A percentile compares a stretch with the other conserved stretches of the same genome.
Conservation (phyloP, 1,140 invertebrate genomes). For the Drosophila truncata region DNA sequence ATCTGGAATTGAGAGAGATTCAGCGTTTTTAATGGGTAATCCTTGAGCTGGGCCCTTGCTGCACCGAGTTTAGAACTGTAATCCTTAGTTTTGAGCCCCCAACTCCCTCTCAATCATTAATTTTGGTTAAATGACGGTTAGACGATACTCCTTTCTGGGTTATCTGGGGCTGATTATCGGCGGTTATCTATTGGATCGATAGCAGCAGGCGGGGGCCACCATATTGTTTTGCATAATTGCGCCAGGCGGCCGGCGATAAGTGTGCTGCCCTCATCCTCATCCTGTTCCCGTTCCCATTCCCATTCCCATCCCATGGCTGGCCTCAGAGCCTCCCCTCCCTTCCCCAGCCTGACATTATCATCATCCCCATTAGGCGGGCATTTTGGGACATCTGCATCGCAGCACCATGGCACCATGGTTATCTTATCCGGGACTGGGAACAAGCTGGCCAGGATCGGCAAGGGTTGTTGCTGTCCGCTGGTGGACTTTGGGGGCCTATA, state of each 20-base stretch:
- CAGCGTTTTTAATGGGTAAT: no score
- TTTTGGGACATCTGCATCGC: slow-evolving; percentile 59
- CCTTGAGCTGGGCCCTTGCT: not conserved
- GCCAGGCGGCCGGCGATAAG: slow-evolving; percentile 55
- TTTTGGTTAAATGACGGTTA: slow-evolving; percentile 12
- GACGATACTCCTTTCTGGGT: slow-evolving; percentile 11
- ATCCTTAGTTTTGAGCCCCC: not conserved
- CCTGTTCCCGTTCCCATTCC: not conserved
- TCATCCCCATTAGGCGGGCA: slow-evolving; percentile 68
- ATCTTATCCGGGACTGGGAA: slow-evolving; percentile 65
- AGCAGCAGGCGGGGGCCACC: slow-evolving; percentile 55
- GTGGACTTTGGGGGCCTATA: slow-evolving; percentile 50
- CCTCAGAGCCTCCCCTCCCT: slow-evolving; percentile 10
- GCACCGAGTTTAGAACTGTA: not conserved
- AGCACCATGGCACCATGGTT: slow-evolving; percentile 51
- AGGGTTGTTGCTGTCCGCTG: slow-evolving; percentile 38
- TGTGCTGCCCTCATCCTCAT: slow-evolving; percentile 28
- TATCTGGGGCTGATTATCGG: slow-evolving; percentile 20
- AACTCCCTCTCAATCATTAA: slow-evolving; percentile 1
- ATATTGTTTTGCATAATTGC: slow-evolving; percentile 80
- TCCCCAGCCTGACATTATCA: slow-evolving; percentile 40
- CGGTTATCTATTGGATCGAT: slow-evolving; percentile 68
- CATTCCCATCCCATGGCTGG: slow-evolving; percentile 2
- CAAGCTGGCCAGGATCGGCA: slow-evolving; percentile 61
- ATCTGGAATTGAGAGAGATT: not conserved